Evolutionary conservation across 2,113 vertebrate genomes (phyloP).

Genomic region (Limnothrissa miodon): DNA sequence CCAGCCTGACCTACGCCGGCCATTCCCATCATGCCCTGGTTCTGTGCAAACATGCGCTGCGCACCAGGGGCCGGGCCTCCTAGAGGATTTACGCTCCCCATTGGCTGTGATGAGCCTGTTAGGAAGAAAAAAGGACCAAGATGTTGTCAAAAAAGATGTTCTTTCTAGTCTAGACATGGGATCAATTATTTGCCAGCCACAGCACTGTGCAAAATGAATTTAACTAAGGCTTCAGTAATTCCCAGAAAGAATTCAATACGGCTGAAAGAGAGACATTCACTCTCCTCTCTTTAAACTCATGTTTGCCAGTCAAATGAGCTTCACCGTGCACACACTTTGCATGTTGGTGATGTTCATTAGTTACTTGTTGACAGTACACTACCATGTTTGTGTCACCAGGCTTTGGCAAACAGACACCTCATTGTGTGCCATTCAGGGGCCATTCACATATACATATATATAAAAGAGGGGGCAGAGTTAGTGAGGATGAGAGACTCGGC

Average conservation of each 20-base stretch:
- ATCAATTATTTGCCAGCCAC: neutral
- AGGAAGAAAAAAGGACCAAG: constrained; percentile 32
- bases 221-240: neutral
- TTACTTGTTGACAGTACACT: constrained; percentile 29
- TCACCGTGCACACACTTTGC: constrained; percentile 41
- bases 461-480: neutral
- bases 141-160: neutral
- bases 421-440: neutral
- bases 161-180: too few species aligned
- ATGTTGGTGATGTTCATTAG: constrained; percentile 18
- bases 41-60: constrained; percentile 86
- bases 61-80: constrained; percentile 75
- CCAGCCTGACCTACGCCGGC: constrained; percentile 70
- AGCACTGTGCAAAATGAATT: neutral
- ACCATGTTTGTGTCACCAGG: constrained; percentile 13
- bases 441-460: neutral
- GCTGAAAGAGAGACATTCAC: neutral
- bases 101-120: constrained; percentile 79
- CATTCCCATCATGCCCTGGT: constrained; percentile 84
- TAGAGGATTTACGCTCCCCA: constrained; percentile 78
- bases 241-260: neutral
- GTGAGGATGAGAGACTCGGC: too few species aligned
- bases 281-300: neutral
- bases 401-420: neutral
- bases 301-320: constrained; percentile 59